Evolutionary conservation across 2,888 invertebrate species (phyloP).

Genomic region (Miltochrista miniata): DNA sequence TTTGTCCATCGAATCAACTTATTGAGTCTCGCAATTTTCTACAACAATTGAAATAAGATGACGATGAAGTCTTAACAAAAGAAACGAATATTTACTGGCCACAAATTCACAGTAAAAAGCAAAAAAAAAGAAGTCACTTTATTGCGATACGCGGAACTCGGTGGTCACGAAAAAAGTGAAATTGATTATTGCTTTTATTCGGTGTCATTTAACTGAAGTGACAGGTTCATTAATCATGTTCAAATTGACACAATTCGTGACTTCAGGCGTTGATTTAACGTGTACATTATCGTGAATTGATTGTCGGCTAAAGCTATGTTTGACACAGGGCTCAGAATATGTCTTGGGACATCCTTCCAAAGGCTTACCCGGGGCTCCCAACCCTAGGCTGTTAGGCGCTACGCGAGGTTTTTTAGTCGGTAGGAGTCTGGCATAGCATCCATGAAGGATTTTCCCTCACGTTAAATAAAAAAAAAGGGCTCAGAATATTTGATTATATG

Average conservation of each 20-base stretch:
- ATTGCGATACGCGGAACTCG: neutral
- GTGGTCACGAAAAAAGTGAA: neutral
- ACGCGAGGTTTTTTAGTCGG: too few relatives aligned
- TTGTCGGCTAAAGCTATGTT: neutral
- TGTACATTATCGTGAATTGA: neutral
- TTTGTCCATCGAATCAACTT: too few relatives aligned
- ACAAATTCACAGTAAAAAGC: neutral
- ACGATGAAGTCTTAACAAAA: too few relatives aligned
- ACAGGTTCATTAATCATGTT: slow-evolving; percentile 2
- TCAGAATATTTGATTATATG: neutral
- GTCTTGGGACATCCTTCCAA: too few relatives aligned
- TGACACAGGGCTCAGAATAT: neutral
- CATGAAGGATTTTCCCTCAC: too few relatives aligned
- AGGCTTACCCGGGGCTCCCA: too few relatives aligned
- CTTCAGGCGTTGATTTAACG: neutral
- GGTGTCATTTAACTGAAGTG: neutral
- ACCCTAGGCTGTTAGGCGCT: too few relatives aligned
- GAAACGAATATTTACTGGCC: too few relatives aligned
- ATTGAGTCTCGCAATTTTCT: too few relatives aligned
- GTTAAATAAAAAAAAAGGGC: too few relatives aligned
- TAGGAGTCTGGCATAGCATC: too few relatives aligned
- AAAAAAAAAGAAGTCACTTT: neutral
- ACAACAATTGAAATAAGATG: too few relatives aligned
- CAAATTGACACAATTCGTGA: slow-evolving; percentile 2
- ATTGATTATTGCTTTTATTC: slow-evolving; percentile 1